These are phyloP conservation scores for Cylas formicarius DNA, from an alignment of 1,140 invertebrate genomes.

Conservation along the genomic window DNA sequence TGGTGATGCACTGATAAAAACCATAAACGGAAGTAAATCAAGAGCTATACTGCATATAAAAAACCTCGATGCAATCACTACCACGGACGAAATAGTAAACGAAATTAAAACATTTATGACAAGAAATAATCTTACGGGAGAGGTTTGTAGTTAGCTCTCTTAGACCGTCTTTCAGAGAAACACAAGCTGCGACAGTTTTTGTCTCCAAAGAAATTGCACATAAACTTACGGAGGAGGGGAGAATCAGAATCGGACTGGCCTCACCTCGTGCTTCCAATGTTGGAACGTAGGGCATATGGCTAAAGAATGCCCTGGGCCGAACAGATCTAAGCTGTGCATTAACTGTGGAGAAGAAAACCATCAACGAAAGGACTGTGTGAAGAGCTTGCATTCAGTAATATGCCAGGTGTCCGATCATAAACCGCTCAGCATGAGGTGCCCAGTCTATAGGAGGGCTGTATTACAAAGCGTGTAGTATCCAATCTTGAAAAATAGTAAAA, in stretches of 20 bases:
- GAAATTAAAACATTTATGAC: no score
- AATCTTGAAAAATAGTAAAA: no score
- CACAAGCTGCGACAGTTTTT: slow-evolving; percentile 5
- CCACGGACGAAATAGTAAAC: no score
- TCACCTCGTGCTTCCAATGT: slow-evolving; percentile 16
- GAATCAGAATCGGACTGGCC: slow-evolving; percentile 11
- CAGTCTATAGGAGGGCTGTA: not conserved
- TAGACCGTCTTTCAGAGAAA: no score
- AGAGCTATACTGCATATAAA: no score
- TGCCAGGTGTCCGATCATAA: not conserved
- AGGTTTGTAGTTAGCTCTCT: no score
- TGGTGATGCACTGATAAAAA: no score
- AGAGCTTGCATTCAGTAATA: not conserved
- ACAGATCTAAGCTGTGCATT: slow-evolving; percentile 8
- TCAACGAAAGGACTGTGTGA: slow-evolving; percentile 4
- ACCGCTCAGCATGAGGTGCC: not conserved
- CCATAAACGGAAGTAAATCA: no score
- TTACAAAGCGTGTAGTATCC: no score
- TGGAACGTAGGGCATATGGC: slow-evolving; percentile 10
- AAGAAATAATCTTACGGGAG: no score
- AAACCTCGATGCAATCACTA: no score
- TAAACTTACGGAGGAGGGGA: not conserved
- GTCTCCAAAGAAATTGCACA: not conserved
- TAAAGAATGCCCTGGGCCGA: slow-evolving; percentile 13
- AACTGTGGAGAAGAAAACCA: slow-evolving; percentile 14